Percentiles rank a stretch among this genome's conserved stretches.
Conservation (phyloP, 2,113 vertebrate species). For the Megaceryle torquata region DNA sequence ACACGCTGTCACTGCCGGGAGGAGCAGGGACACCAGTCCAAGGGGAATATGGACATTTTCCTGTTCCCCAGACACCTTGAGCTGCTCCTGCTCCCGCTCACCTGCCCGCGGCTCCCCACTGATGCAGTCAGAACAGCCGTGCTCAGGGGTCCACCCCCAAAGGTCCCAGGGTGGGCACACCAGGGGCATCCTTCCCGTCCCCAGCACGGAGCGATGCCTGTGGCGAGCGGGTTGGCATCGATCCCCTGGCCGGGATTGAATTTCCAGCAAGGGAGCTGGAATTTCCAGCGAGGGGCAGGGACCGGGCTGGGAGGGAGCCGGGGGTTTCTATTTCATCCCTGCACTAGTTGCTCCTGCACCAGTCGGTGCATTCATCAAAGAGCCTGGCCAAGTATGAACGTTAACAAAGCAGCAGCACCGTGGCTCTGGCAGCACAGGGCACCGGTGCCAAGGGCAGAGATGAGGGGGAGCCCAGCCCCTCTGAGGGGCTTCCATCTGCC, state of each 20-base stretch:
- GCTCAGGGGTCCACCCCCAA: neutral
- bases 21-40: fast-evolving
- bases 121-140: neutral
- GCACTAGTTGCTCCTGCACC: neutral
- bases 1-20: fast-evolving
- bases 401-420: neutral
- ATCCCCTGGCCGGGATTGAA: conserved; percentile 76
- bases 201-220: neutral
- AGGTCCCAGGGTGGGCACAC: neutral
- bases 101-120: neutral
- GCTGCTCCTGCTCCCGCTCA: neutral
- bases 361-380: neutral
- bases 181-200: fast-evolving
- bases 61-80: fast-evolving
- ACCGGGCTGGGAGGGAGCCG: neutral
- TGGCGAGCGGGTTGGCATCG: conserved; percentile 77
- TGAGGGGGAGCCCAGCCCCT: neutral
- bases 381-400: neutral
- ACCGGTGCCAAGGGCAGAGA: neutral
- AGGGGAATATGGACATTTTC: fast-evolving
- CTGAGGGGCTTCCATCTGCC: neutral
- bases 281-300: conserved; percentile 71
- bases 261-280: conserved; percentile 75
- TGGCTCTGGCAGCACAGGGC: neutral
- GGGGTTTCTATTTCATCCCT: neutral